Evolutionary conservation across 2,888 invertebrate genomes (phyloP), one percentile per base, ranked within the genome.

Genomic region (Teleogryllus oceanicus): DNA sequence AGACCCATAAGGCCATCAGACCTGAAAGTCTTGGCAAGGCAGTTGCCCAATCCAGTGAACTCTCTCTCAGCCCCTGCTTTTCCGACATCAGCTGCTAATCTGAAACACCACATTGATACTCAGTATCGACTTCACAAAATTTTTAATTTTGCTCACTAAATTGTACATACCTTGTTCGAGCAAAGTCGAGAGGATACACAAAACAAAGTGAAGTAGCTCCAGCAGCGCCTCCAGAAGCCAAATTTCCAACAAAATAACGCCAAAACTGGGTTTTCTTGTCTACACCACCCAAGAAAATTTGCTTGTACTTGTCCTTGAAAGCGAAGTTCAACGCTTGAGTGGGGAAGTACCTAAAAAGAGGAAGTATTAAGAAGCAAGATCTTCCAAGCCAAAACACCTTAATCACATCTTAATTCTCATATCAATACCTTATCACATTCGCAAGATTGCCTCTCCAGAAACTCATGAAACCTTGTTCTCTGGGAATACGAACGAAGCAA

Each of bases 231-330:
- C 89, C 89, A 82, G 89, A 88, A 24, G 89, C 89, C 82, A 89
- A 85, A 85, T 89, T 89, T 82, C 88, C 89, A 76, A 86, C 82
- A 83, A 89, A 87, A 83, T 88, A 89, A 79, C 87, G 85, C 86
- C 87, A 86, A 86, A 89, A 89, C 83, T 89, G 88, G 81, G 89
- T 88, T 83, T 89, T 89, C 86, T 91, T 90, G 85, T 88, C 87
- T 80, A 89, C 87, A 75, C 87, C 88, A 78, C 86, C 86, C 82
- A 89, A 84, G 76, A 81, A 81, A 78, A 89, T 80, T 81, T 85
- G 83, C 85, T 89, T 89, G 84, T 88, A 87, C 82, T 86, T 87
- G 83, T 88, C 88, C 85, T 88, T 88, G 85, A 88, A 88, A 82
- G 88, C 88, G 84, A 88, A 88, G 85, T 88, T 88, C 83, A 88